Conservation (phyloP, 1,140 invertebrate species). For the Agraylea sexmaculata region DNA sequence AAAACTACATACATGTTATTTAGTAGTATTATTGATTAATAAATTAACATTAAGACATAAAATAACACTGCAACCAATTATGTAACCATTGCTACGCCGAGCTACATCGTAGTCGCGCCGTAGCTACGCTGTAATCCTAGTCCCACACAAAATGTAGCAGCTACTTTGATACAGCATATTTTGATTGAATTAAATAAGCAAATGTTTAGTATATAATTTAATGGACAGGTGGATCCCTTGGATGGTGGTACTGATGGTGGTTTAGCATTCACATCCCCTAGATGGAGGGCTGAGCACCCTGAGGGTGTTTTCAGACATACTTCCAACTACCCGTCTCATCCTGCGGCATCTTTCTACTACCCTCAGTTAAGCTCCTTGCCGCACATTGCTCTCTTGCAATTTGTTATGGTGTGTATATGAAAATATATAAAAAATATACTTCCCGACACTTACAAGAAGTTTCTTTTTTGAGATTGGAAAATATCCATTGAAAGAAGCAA, state of each 20-base stretch:
- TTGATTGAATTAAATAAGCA: neutral
- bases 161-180: no score
- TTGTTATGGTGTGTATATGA: slow-evolving; percentile 63
- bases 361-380: slow-evolving; percentile 68
- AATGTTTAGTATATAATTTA: neutral
- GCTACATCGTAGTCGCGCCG: neutral
- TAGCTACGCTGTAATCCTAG: no score
- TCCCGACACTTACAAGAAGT: no score
- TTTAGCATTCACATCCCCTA: slow-evolving; percentile 88
- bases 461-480: no score
- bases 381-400: slow-evolving; percentile 75
- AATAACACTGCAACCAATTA: neutral
- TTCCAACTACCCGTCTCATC: slow-evolving; percentile 65
- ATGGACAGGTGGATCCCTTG: slow-evolving; percentile 67
- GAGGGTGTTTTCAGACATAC: slow-evolving; percentile 77
- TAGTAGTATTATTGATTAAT: no score
- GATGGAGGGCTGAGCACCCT: slow-evolving; percentile 77
- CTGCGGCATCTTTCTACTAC: slow-evolving; percentile 88
- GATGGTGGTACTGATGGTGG: slow-evolving; percentile 95
- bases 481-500: no score
- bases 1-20: no score
- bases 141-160: no score
- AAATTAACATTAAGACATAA: neutral
- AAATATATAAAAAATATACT: no score
- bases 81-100: neutral